These are phyloP conservation scores for Penaeus monodon DNA, from an alignment of 2,888 invertebrate species.

Conservation along the genomic window DNA sequence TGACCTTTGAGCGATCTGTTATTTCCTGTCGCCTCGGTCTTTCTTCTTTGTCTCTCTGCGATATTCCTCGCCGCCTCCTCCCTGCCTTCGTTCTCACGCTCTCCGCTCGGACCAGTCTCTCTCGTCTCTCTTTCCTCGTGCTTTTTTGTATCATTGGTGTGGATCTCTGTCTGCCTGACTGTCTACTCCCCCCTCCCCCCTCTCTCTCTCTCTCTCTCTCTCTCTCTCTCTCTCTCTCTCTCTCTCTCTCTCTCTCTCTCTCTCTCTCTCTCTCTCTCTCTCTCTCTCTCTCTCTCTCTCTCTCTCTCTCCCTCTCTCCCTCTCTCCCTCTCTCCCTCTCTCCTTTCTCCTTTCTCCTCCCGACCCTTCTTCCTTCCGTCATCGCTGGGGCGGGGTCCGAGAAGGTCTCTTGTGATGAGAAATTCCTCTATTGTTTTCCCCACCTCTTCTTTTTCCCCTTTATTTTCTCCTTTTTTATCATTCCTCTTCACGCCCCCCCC, in stretches of 20 bases:
- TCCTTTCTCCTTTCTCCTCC: neutral
- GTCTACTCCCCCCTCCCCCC: neutral
- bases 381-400: no score
- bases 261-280: neutral
- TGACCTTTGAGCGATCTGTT: no score
- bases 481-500: no score
- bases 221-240: neutral
- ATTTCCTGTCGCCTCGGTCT: neutral
- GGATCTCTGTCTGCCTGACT: neutral
- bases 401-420: no score
- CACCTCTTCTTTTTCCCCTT: no score
- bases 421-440: no score
- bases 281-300: neutral
- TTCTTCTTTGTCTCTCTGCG: neutral
- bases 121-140: neutral
- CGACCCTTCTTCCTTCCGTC: no score
- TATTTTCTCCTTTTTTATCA: no score
- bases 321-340: neutral
- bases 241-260: neutral
- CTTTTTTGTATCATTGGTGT: neutral
- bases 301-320: neutral
- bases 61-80: neutral
- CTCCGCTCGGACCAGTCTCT: neutral
- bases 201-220: no score
- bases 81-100: neutral